Evolutionary conservation across 2,888 invertebrate species (phyloP).

Genomic region (Dynastes grantii): DNA sequence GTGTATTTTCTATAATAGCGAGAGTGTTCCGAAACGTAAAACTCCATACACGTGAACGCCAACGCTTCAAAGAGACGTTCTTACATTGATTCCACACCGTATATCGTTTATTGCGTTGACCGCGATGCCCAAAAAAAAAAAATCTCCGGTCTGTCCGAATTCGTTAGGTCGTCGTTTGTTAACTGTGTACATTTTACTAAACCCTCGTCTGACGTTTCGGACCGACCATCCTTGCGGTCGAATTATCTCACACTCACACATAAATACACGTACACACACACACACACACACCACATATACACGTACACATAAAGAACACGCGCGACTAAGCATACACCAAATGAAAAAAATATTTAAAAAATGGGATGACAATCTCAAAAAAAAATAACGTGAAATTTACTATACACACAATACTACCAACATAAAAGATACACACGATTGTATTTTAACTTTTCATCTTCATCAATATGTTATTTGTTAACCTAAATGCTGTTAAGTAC

Average conservation of each 20-base stretch:
- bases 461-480: conserved; percentile 72
- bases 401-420: conserved; percentile 34
- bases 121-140: too few species aligned
- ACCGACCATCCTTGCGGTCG: conserved; percentile 8
- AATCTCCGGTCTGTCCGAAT: conserved; percentile 15
- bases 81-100: conserved; percentile 25
- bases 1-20: conserved; percentile 1
- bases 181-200: conserved; percentile 42
- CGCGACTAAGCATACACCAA: too few species aligned
- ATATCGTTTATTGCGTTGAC: conserved; percentile 27
- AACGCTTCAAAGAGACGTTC: conserved; percentile 12
- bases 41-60: too few species aligned
- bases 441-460: conserved; percentile 70
- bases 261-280: background rate
- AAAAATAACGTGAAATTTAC: conserved; percentile 34
- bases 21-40: background rate
- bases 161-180: conserved; percentile 36
- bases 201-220: conserved; percentile 40
- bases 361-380: conserved; percentile 10
- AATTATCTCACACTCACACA: conserved; percentile 20
- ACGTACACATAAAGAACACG: background rate
- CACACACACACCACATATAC: background rate
- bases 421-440: conserved; percentile 64
- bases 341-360: conserved; percentile 1
- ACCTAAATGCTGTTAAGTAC: conserved; percentile 72